Conservation (phyloP, 2,888 invertebrate species). For the Ophion costatus region DNA sequence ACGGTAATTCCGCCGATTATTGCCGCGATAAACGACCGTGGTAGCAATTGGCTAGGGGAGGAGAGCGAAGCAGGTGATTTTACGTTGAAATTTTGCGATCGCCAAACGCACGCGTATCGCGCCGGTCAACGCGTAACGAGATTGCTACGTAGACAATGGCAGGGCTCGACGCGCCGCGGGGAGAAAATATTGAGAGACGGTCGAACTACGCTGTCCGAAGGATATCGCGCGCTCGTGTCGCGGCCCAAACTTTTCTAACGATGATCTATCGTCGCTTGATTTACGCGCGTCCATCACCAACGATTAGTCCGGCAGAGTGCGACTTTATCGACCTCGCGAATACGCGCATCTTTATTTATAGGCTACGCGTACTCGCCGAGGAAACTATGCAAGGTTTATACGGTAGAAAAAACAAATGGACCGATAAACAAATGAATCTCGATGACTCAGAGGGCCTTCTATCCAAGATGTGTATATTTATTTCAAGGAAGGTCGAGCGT, state of each 20-base stretch:
- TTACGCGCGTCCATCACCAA: conserved; percentile 23
- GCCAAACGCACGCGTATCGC: conserved; percentile 5
- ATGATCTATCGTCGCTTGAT: conserved; percentile 44
- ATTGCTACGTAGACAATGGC: conserved; percentile 38
- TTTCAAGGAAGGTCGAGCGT: neutral
- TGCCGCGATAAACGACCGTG: neutral
- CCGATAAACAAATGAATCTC: neutral
- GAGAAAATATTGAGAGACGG: conserved; percentile 22
- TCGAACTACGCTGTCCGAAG: conserved; percentile 6
- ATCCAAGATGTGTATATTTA: neutral
- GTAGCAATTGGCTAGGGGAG: neutral
- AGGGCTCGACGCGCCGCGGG: conserved; percentile 28
- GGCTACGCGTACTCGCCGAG: neutral
- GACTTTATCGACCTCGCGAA: conserved; percentile 54
- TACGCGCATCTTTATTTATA: neutral
- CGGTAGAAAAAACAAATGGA: neutral
- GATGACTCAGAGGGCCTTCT: neutral
- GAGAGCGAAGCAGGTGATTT: neutral
- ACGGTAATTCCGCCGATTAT: neutral
- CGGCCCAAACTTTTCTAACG: conserved; percentile 32
- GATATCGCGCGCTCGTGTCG: conserved; percentile 2
- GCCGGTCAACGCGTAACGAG: conserved; percentile 25
- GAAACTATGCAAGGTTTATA: neutral
- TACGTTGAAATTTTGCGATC: neutral
- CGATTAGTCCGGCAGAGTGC: conserved; percentile 60